Percentiles rank a stretch among this genome's conserved stretches.
phyloP scores from a whole-genome alignment of 2,888 invertebrate genomes.

The Epinotia bilunana region DNA sequence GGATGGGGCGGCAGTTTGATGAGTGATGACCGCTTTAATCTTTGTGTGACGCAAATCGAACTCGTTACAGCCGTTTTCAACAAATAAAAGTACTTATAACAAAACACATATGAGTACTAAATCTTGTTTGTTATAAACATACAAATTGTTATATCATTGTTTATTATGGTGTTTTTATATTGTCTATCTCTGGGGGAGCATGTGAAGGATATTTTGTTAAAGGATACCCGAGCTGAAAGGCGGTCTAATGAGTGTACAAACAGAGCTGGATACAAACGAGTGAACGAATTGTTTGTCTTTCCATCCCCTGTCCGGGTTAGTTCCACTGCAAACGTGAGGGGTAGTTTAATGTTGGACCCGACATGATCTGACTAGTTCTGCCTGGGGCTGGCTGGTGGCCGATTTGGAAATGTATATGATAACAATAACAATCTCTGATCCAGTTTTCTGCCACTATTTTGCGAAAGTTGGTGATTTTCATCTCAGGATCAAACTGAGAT shows the following conservation, averaged over 20 bases:
- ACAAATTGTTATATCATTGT: too few relatives aligned
- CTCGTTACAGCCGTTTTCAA: too few relatives aligned
- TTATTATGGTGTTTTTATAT: too few relatives aligned
- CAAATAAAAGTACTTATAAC: too few relatives aligned
- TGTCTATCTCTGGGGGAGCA: neutral
- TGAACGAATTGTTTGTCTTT: constrained; percentile 35
- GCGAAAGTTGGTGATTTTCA: too few relatives aligned
- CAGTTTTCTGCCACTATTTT: neutral
- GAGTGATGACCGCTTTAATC: too few relatives aligned
- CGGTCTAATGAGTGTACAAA: constrained; percentile 39
- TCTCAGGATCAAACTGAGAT: too few relatives aligned
- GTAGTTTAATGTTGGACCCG: neutral
- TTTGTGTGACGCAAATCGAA: too few relatives aligned
- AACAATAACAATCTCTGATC: neutral
- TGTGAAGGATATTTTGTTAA: constrained; percentile 13
- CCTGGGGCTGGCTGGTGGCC: neutral
- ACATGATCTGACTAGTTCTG: neutral
- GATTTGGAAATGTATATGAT: neutral
- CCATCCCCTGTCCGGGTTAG: constrained; percentile 13
- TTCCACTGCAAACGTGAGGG: neutral
- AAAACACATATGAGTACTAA: too few relatives aligned
- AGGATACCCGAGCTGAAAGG: constrained; percentile 21
- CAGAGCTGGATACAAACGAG: constrained; percentile 33
- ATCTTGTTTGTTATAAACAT: too few relatives aligned
- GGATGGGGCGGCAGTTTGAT: too few relatives aligned